Percentiles rank a stretch among this genome's conserved stretches.
These are phyloP conservation scores for Argyra leucocephala DNA, from an alignment of 2,888 invertebrate species.

Conservation along the genomic window DNA sequence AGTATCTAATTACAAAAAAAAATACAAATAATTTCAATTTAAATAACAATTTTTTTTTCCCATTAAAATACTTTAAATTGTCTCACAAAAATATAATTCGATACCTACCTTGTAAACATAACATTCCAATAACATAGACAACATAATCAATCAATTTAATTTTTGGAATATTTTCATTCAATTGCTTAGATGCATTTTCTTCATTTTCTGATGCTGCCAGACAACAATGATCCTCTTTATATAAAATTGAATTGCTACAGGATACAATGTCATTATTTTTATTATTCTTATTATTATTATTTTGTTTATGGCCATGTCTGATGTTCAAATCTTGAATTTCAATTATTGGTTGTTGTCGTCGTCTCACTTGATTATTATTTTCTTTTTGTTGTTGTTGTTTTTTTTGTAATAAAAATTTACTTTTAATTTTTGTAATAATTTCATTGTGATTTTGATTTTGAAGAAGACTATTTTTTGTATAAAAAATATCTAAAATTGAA, in stretches of 20 bases:
- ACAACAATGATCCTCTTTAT: neutral
- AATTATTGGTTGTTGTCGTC: neutral
- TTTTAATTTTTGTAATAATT: neutral
- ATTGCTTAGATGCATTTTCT: neutral
- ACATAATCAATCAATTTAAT: neutral
- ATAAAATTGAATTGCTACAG: neutral
- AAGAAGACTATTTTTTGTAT: neutral
- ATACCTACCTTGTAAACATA: conserved; percentile 35
- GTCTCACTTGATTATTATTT: neutral
- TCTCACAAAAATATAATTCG: neutral
- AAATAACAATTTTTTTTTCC: too few relatives aligned
- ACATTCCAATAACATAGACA: conserved; percentile 31
- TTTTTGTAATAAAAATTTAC: neutral
- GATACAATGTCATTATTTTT: neutral
- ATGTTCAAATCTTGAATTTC: neutral
- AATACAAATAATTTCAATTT: neutral
- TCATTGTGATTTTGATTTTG: neutral
- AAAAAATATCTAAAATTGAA: neutral
- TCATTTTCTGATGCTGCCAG: too few relatives aligned
- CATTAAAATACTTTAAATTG: too few relatives aligned
- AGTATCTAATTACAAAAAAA: conserved; percentile 24
- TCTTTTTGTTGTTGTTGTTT: neutral
- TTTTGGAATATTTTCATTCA: neutral
- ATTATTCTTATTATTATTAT: neutral
- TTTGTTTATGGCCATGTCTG: neutral